Conservation (phyloP, 2,113 vertebrate species). For the Aspiorhynchus laticeps region DNA sequence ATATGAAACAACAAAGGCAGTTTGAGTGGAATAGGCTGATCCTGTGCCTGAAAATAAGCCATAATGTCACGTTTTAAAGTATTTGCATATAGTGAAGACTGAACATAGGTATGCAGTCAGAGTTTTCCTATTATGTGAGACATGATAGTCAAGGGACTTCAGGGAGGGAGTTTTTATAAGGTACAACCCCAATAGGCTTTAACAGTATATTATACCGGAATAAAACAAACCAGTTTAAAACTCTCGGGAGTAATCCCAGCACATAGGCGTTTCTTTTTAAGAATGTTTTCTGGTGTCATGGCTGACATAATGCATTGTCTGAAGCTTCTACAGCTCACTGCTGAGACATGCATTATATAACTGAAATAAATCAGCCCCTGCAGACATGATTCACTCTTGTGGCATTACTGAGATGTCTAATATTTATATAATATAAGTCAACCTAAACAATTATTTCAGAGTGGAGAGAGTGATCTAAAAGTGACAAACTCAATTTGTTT, state of each 20-base stretch:
- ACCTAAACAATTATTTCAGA: not conserved
- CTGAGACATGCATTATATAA: not conserved
- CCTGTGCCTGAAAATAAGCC: conserved; percentile 13
- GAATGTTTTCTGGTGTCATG: not conserved
- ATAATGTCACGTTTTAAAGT: not conserved
- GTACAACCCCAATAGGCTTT: not conserved
- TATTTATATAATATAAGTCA: not conserved
- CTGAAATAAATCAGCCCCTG: not conserved
- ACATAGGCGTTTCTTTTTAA: not conserved
- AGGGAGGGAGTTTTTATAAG: not conserved
- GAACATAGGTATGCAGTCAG: not conserved
- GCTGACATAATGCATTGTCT: not conserved
- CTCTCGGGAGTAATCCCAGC: too few species aligned
- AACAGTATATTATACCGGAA: too few species aligned
- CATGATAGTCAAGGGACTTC: too few species aligned
- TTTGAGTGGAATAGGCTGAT: not conserved
- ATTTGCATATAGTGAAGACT: not conserved
- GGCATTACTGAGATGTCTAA: not conserved
- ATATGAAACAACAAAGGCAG: not conserved
- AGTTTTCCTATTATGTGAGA: not conserved
- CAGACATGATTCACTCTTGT: not conserved
- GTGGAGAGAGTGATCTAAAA: not conserved
- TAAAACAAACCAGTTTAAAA: too few species aligned
- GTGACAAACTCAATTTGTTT: not conserved
- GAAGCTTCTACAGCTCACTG: not conserved